Percentiles rank a stretch among this genome's conserved stretches.
Conservation (phyloP, 2,113 vertebrate species). For the Pelodiscus sinensis region DNA sequence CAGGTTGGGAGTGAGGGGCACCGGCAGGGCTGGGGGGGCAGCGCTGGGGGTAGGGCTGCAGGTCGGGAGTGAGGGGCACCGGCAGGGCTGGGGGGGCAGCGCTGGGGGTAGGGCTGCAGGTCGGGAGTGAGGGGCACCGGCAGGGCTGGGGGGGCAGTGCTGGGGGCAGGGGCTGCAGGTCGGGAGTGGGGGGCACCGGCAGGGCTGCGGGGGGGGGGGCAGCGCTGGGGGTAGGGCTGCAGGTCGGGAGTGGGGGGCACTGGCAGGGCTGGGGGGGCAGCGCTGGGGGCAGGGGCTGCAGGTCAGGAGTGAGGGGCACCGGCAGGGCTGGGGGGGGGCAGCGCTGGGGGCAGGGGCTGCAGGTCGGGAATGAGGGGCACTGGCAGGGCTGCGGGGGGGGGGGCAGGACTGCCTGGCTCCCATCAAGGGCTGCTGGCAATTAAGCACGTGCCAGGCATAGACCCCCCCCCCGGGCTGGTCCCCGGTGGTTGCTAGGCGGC, state of each 20-base stretch:
- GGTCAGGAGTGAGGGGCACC: background rate
- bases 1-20: no score
- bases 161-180: no score
- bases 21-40: no score
- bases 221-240: no score
- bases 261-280: accelerated
- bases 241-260: background rate
- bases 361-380: no score
- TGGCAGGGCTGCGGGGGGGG: background rate
- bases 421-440: background rate
- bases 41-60: no score
- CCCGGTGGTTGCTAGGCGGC: background rate
- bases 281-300: accelerated
- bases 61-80: no score
- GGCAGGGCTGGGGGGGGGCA: accelerated
- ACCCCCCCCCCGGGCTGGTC: background rate
- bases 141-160: accelerated
- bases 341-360: accelerated
- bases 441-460: background rate
- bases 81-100: no score
- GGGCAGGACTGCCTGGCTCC: background rate
- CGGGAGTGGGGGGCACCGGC: no score
- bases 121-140: background rate
- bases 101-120: no score
- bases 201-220: no score